A percentile compares a stretch with the other conserved stretches of the same genome.
Conservation (phyloP, 2,797 vertebrate species). For the Enteromius mattozi region DNA sequence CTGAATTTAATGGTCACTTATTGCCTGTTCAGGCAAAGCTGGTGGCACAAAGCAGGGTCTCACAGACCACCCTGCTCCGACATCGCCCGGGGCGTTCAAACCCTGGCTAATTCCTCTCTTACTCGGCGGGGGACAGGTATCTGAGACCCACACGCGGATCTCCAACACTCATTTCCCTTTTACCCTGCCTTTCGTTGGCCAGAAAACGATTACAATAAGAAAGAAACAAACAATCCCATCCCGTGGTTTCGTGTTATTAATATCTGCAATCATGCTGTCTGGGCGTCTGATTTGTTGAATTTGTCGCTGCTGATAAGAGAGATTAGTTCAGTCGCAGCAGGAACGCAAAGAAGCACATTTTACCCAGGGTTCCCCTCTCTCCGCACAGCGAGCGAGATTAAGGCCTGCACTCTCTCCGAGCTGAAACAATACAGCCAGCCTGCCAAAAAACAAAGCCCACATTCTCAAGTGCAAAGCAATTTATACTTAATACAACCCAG, state of each 20-base stretch:
- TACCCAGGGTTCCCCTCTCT: slow-evolving; percentile 47
- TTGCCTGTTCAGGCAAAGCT: slow-evolving; percentile 72
- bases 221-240: slow-evolving; percentile 24
- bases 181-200: slow-evolving; percentile 13
- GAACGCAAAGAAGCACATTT: slow-evolving; percentile 62
- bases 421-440: slow-evolving; percentile 68
- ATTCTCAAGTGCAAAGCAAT: slow-evolving; percentile 67
- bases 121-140: slow-evolving; percentile 56
- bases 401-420: slow-evolving; percentile 64
- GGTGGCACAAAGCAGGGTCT: slow-evolving; percentile 68
- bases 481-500: slow-evolving; percentile 69
- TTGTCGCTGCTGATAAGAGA: slow-evolving; percentile 69
- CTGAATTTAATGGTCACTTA: slow-evolving; percentile 80
- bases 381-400: slow-evolving; percentile 59
- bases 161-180: slow-evolving; percentile 19
- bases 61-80: slow-evolving; percentile 76
- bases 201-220: slow-evolving; percentile 20
- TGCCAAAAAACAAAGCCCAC: slow-evolving; percentile 69
- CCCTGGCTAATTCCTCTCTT: slow-evolving; percentile 66
- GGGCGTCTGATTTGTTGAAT: slow-evolving; percentile 63
- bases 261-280: slow-evolving; percentile 51
- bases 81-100: slow-evolving; percentile 69
- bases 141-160: slow-evolving; percentile 38
- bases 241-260: slow-evolving; percentile 33
- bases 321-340: slow-evolving; percentile 54